Evolutionary conservation across 2,113 vertebrate genomes (phyloP), one percentile per base, ranked within the genome.

Genomic region (Lagenorhynchus albirostris): DNA sequence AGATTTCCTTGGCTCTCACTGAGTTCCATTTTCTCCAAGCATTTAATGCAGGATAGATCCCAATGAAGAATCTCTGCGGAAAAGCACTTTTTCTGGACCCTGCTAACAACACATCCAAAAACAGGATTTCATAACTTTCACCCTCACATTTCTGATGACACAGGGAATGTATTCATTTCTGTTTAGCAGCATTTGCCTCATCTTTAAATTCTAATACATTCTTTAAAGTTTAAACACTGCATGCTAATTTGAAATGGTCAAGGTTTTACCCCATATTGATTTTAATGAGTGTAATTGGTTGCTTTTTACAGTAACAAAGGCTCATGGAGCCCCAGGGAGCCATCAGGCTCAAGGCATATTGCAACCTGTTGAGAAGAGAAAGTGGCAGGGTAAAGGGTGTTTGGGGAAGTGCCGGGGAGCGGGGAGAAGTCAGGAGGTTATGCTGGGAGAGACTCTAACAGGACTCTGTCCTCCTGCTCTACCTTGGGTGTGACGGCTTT

Each of bases 221-320:
- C n/a, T 86, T 95, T 73, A 80, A 92, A 96, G 36, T 83, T 82
- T 94, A 67, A 91, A 94, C 4, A 26, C n/a, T 47, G n/a, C 47
- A 26, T 70, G 58, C 36, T 96, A 86, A 79, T 65, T 92, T 93
- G 50, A 84, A 88, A 81, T 86, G 36, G 53, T 79, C 47, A 4
- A 80, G 80, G 26, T 58, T 96, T 93, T 94, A 94, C 91, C 86
- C 68, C 58, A 71, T 96, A 87, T 89, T 96, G 90, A 96, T 94
- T 97, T 96, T 79, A 95, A 96, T 84, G 79, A 96, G 77, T 47
- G 0, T 29, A 63, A 60, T 84, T 87, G 55, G 31, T 91, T 86
- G 36, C 82, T 47, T 97, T 96, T 94, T 94, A 95, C 13, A 67
- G 86, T 83, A 80, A 94, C 73, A 65, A 62, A 76, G 83, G 91